Base-by-base conservation (phyloP, 2,888 invertebrate genomes). In the Ophion ellenae region DNA sequence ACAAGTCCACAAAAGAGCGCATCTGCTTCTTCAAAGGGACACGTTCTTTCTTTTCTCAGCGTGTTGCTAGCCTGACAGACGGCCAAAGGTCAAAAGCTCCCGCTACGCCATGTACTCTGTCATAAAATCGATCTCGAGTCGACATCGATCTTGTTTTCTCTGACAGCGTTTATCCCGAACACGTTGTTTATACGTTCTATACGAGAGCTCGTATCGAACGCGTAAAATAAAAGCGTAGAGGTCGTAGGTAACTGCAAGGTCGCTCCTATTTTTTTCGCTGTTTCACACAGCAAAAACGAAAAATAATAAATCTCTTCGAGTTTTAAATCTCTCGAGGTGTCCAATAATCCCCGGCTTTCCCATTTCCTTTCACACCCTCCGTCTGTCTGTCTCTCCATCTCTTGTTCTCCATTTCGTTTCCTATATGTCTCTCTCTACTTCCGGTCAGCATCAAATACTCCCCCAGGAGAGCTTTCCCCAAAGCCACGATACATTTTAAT, bases 301-400 rank as follows among this genome's bases (percentile, higher is more conserved):
- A 67, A 63, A 67, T 57, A 24, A 81, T 63, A 76, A 66, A 76
- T 74, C 36, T 53, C 63, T 59, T 14, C 20, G 24, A 69, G 61
- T 64, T 81, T 64, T 74, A 81, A 85, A 85, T 81, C 81, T 64
- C 74, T 64, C 78, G 81, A 81, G 24, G 57, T 81, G 84, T 77
- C 81, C 76, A 77, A 84, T 84, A 84, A 84, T 84, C 81, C 69
- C 40, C 71, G 66, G 53, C 63, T 61, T 47, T 64, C 14, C 32
- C 53, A 47, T 63, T 24, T 47, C 47, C 67, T 67, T 40, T 40
- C 9, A 40, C 40, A 9, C 40, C 40, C 32, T 66, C 66, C 32
- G 6, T 66, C 57, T 66, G 57, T 36, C 67, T 36, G 14, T 17
- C 59, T 59, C 59, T 45, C 20, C 0, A 20, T 45, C 17, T 28